Base-by-base conservation (phyloP, 2,797 vertebrate species). In the Petrocephalus schoutedeni region DNA sequence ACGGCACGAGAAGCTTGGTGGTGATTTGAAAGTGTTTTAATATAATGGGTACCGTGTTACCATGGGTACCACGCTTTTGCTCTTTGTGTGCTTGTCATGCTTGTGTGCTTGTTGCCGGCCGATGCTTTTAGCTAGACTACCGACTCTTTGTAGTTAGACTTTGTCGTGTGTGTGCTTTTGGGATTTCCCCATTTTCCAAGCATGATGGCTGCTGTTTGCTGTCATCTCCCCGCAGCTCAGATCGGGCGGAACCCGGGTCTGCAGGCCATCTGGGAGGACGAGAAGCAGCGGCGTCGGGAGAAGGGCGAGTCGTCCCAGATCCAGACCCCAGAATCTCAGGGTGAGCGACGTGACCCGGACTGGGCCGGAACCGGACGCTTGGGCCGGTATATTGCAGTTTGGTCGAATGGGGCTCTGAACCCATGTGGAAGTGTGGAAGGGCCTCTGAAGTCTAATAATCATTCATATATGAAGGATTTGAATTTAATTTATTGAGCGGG, bases 191-290 rank as follows among this genome's bases (percentile, higher is more conserved):
- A 88, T 91, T 90, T 89, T 87, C 58, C 88, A 88, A 92, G 87
- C 84, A 87, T 19, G 77, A 89, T 86, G 85, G 12, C 45, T 83
- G 41, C 74, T 16, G n/a, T 51, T 19, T 45, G 9, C 14, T 86
- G 89, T 86, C 88, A 86, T 74, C 12, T 89, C 84, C 89, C 92
- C 95, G 88, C 92, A 99, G 98, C 94, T 96, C 97, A 98, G 92
- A 96, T 98, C 89, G 98, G 97, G 90, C 96, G 94, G 91, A 99
- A 99, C 90, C 98, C 98, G 4, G 98, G 98, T 56, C 95, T 99
- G 21, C 98, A 98, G 92, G 97, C 96, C 88, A 99, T 99, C 94
- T 99, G 98, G 98, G 98, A 99, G 93, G 98, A 99, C 87, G 98
- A 99, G 94, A 99, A 97, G 92, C 97, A 97, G 92, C 95, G 98